Conservation (phyloP, 1,140 invertebrate genomes). For the Hestina assimilis region DNA sequence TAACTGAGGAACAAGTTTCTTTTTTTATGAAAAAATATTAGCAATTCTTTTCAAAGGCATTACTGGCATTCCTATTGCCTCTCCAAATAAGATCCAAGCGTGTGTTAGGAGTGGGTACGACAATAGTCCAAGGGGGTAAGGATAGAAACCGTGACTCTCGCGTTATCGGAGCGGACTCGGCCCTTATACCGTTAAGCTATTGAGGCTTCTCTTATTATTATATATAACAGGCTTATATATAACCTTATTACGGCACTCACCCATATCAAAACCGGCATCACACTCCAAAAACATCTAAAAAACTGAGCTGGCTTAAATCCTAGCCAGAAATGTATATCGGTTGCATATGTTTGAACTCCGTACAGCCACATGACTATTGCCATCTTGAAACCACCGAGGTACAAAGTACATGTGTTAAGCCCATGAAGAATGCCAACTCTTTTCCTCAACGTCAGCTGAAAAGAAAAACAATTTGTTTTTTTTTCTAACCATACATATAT, state of each 20-base stretch:
- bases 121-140: no score
- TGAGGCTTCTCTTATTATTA: neutral
- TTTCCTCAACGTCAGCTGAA: conserved; percentile 33
- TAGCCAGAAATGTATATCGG: conserved; percentile 43
- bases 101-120: no score
- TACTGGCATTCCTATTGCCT: no score
- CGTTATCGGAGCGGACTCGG: no score
- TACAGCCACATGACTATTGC: conserved; percentile 60
- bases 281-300: conserved; percentile 31
- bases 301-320: conserved; percentile 41
- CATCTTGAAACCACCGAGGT: conserved; percentile 47
- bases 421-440: conserved; percentile 35
- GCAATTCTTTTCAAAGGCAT: no score
- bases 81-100: no score
- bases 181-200: no score
- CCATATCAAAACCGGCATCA: conserved; percentile 28
- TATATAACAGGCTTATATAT: neutral
- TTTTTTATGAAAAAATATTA: no score
- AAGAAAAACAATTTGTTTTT: no score
- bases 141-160: no score
- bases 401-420: conserved; percentile 36
- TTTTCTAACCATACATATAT: no score
- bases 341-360: conserved; percentile 41
- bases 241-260: conserved; percentile 22
- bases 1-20: no score